Base-by-base conservation (phyloP, 2,888 invertebrate species). In the Artemia sp. region DNA sequence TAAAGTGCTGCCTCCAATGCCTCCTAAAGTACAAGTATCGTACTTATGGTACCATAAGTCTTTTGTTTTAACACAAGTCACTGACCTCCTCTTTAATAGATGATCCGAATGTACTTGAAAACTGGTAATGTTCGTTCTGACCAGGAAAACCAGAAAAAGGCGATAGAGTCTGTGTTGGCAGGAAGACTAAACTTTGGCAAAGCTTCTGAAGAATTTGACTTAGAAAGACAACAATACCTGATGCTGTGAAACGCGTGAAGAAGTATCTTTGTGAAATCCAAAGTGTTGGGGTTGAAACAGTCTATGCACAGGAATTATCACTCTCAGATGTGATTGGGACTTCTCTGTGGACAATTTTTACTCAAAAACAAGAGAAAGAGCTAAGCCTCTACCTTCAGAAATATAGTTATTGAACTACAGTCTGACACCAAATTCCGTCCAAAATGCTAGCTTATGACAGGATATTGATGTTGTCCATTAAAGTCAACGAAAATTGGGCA, bases 361-460 rank as follows among this genome's bases (percentile, higher is more conserved):
- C n/a, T 68, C 38, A 19, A 19, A 38, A 12, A 51, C 14, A 10
- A 9, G 70, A 70, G 67, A 68, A 14, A 52, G 70, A 70, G 11
- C 51, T 70, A 24, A 67, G 14, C n/a, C 11, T n/a, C 9, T 70
- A 70, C 53, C 64, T 70, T 51, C 58, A 70, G 14, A 70, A 19
- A 12, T 67, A 52, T 53, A 68, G 68, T 12, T 68, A 6, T 52
- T 70, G 51, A 68, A 67, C 51, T 67, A 70, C 50, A 52, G 67
- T 9, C 14, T 70, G 0, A 68, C 67, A 51, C 12, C 70, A 24
- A 53, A 51, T 50, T 24, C 58, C 51, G 51, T 51, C 19, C 52
- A 53, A 19, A 51, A 68, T 19, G 67, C 12, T 70, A 51, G 70
- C 67, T 11, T n/a, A 51, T 50, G 19, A 19, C 19, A 67, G 38